Evolutionary conservation across 2,113 vertebrate species (phyloP), one percentile per base, ranked within the genome.

Genomic region (Syngnathus scovelli): DNA sequence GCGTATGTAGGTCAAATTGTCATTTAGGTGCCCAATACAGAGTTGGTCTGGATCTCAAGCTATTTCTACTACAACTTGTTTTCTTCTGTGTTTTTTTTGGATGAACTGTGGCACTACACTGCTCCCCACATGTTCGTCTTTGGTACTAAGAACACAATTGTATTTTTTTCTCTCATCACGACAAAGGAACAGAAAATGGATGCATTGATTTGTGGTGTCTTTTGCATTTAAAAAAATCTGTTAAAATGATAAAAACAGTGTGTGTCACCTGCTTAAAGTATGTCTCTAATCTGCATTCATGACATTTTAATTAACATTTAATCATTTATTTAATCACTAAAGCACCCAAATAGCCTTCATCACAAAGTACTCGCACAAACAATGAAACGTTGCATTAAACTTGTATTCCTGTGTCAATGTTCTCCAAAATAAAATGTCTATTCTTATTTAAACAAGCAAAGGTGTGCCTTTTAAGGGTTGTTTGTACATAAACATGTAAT

Each of bases 401-500:
- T 71, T 84, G 79, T 88, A 88, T 85, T 87, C 87, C 16, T 44
- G n/a, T 37, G 5, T 62, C 39, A 46, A 27, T 18, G 55, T 86
- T 89, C 76, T 68, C 82, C 78, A 51, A 76, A 78, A 69, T 70
- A 81, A 87, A 74, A 83, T 90, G 84, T 91, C 89, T 89, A 90
- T 92, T 91, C 84, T 90, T 92, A 92, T 92, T 91, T 92, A 91
- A 92, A 90, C 86, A 82, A 58, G 27, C 55, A 58, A 58, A 87
- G 85, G 90, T 88, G 90, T 92, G 91, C 90, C 90, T 92, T 92
- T 81, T 85, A 88, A 21, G 86, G 85, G 81, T 92, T 92, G 89
- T 89, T 91, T 92, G 91, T 92, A 92, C 83, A 92, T 91, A 92
- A 89, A 91, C 84, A 79, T 87, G 84, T 88, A 92, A 92, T 92